phyloP scores from a whole-genome alignment of 2,113 vertebrate species.

The Carlito syrichta region DNA sequence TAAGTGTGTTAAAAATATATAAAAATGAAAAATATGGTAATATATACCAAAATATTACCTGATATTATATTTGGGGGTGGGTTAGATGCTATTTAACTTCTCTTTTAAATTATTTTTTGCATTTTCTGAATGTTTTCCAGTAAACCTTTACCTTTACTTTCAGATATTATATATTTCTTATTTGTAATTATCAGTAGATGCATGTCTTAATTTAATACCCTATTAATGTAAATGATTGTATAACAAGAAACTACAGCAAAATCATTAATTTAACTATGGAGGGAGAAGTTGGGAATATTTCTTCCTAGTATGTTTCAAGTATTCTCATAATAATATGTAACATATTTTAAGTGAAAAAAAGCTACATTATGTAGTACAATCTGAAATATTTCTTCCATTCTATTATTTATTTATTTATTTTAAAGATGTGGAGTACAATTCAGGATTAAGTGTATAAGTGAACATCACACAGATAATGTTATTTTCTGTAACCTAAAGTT shows the following conservation, averaged over 20 bases:
- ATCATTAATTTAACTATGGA: background rate
- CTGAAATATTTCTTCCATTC: background rate
- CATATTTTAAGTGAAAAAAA: background rate
- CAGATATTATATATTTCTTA: background rate
- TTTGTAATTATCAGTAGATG: background rate
- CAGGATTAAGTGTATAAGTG: too few species aligned
- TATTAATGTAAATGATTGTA: background rate
- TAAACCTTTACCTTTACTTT: background rate
- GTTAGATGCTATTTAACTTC: background rate
- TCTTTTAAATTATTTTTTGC: background rate
- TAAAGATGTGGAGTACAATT: too few species aligned
- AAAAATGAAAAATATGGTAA: background rate
- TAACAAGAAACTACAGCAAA: background rate
- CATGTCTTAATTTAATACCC: background rate
- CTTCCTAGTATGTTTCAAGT: background rate
- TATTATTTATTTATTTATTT: too few species aligned
- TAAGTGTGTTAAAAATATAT: background rate
- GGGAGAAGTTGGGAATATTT: background rate
- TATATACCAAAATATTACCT: background rate
- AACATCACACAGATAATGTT: too few species aligned
- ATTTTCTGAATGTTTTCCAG: background rate
- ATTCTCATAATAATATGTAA: background rate
- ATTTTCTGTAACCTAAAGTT: background rate
- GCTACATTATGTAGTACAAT: background rate
- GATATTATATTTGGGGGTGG: background rate